Percentiles rank a stretch among this genome's conserved stretches.
Conservation (phyloP, 1,140 invertebrate species). For the Potamilus streckersoni region DNA sequence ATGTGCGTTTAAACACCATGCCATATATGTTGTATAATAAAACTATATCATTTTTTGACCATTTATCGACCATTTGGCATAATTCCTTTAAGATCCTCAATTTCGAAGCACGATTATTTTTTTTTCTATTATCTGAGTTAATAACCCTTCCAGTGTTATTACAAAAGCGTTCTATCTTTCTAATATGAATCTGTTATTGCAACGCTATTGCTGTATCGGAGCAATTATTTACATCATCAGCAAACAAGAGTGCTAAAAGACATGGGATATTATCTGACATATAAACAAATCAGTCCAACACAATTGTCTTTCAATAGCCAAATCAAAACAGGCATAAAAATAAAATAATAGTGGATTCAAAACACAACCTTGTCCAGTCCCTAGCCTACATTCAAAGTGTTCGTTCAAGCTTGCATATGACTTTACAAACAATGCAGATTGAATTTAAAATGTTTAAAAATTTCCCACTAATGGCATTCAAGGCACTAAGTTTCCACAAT, state of each 20-base stretch:
- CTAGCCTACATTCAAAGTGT: no score
- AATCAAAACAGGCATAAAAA: constrained; percentile 2
- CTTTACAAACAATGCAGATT: constrained; percentile 1
- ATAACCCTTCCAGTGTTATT: background rate
- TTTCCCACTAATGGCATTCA: constrained; percentile 5
- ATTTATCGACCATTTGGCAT: constrained; percentile 1
- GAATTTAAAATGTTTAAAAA: constrained; percentile 6
- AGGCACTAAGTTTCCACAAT: constrained; percentile 4
- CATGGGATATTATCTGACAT: background rate
- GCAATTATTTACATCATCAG: no score
- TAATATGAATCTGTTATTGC: background rate
- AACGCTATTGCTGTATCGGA: no score
- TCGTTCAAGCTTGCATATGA: no score
- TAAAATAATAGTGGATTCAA: background rate
- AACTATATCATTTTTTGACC: background rate
- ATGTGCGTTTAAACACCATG: constrained; percentile 2
- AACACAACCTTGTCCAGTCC: no score
- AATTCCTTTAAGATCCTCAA: background rate
- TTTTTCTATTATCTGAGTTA: background rate
- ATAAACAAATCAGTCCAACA: background rate
- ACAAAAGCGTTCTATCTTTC: constrained; percentile 4
- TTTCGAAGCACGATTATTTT: constrained; percentile 13
- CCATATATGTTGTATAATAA: constrained; percentile 6
- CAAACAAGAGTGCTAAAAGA: no score
- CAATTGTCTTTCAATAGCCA: no score